Evolutionary conservation across 2,113 vertebrate genomes (phyloP).

Genomic region (Phyllostomus discolor): DNA sequence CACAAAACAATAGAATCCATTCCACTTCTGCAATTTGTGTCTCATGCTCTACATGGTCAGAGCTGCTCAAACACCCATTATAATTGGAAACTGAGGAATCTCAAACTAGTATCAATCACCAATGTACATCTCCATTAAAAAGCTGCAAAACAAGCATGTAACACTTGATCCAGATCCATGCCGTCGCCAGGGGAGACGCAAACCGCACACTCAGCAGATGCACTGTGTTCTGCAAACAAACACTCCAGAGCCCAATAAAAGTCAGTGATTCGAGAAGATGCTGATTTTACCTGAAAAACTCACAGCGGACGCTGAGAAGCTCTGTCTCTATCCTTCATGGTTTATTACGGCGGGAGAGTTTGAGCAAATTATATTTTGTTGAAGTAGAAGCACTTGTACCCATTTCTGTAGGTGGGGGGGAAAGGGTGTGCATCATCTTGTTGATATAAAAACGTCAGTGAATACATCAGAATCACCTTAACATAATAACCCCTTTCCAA

Average conservation of each 20-base stretch:
- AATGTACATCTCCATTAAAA: slow-evolving; percentile 41
- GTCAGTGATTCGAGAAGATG: slow-evolving; percentile 49
- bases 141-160: slow-evolving; percentile 66
- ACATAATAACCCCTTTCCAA: background rate
- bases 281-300: slow-evolving; percentile 52
- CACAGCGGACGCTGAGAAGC: background rate
- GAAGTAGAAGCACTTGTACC: background rate
- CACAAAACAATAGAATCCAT: background rate
- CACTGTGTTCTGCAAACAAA: slow-evolving; percentile 45
- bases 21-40: background rate
- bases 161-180: slow-evolving; percentile 42
- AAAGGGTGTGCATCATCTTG: background rate
- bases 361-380: background rate
- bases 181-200: slow-evolving; percentile 11
- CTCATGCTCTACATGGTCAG: background rate
- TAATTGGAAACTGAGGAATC: background rate
- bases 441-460: background rate
- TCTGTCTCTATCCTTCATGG: background rate
- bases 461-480: background rate
- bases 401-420: background rate
- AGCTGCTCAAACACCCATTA: background rate
- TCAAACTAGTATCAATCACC: slow-evolving; percentile 26
- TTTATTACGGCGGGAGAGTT: background rate
- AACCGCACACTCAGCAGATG: slow-evolving; percentile 46
- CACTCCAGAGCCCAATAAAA: slow-evolving; percentile 57